Evolutionary conservation across 2,797 vertebrate genomes (phyloP).

Genomic region (Syngnathus rostellatus): DNA sequence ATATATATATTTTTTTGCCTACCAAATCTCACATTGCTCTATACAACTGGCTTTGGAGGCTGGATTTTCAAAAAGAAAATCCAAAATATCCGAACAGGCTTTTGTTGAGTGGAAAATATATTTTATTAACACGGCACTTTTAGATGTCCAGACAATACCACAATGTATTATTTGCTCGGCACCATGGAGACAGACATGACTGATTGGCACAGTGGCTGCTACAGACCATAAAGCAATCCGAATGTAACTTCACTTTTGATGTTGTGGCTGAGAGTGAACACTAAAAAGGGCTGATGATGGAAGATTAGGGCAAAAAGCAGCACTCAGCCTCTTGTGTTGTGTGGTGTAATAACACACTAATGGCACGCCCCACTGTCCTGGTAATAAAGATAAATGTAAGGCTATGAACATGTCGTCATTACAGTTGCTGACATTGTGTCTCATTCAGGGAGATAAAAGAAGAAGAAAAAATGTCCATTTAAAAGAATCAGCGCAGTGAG

Average conservation of each 20-base stretch:
- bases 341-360: background rate
- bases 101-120: background rate
- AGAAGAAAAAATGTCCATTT: background rate
- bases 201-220: background rate
- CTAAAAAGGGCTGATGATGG: background rate
- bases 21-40: background rate
- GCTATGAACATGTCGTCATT: constrained; percentile 5
- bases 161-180: background rate
- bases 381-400: constrained; percentile 4
- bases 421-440: constrained; percentile 8
- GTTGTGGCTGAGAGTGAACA: background rate
- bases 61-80: background rate
- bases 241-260: constrained; percentile 1
- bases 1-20: background rate
- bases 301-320: background rate
- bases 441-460: background rate
- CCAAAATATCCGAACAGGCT: background rate
- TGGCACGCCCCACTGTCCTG: background rate
- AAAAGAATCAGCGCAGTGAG: background rate
- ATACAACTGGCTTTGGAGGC: background rate
- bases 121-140: background rate
- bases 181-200: background rate
- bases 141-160: background rate
- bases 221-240: background rate
- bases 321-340: background rate